Evolutionary conservation across 2,113 vertebrate genomes (phyloP).

Genomic region (Propithecus coquereli): DNA sequence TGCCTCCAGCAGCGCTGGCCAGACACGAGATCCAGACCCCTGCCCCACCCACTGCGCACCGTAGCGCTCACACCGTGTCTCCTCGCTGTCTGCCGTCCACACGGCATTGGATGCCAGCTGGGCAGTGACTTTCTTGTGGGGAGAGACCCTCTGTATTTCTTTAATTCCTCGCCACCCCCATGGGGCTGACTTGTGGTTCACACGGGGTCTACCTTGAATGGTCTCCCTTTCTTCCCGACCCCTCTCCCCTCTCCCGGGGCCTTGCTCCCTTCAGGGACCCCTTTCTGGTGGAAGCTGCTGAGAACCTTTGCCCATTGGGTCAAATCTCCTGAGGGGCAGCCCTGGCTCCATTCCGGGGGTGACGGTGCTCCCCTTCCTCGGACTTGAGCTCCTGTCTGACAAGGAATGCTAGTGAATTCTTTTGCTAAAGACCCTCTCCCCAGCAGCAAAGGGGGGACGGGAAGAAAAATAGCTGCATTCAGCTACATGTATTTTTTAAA

Average conservation of each 20-base stretch:
- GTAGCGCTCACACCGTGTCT: fast-evolving
- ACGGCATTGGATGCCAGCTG: fast-evolving
- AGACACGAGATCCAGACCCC: neutral
- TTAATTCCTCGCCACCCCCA: neutral
- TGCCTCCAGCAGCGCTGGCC: neutral
- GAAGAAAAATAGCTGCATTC: neutral
- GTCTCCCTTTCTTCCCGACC: neutral
- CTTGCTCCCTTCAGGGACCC: neutral
- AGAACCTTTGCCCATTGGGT: neutral
- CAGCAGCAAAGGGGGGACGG: neutral
- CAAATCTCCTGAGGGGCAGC: no score
- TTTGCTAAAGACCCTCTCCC: neutral
- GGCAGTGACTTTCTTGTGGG: neutral
- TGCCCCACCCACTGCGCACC: no score
- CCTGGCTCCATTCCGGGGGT: neutral
- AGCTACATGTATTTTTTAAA: neutral
- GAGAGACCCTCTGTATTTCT: neutral
- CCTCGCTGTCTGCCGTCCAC: neutral
- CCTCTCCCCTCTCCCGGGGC: neutral
- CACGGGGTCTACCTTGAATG: neutral
- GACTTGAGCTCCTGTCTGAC: neutral
- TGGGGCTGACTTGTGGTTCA: neutral
- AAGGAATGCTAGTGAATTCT: neutral
- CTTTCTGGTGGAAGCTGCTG: neutral
- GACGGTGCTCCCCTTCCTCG: no score